phyloP scores from a whole-genome alignment of 2,113 vertebrate species.

The Pollachius pollachius region DNA sequence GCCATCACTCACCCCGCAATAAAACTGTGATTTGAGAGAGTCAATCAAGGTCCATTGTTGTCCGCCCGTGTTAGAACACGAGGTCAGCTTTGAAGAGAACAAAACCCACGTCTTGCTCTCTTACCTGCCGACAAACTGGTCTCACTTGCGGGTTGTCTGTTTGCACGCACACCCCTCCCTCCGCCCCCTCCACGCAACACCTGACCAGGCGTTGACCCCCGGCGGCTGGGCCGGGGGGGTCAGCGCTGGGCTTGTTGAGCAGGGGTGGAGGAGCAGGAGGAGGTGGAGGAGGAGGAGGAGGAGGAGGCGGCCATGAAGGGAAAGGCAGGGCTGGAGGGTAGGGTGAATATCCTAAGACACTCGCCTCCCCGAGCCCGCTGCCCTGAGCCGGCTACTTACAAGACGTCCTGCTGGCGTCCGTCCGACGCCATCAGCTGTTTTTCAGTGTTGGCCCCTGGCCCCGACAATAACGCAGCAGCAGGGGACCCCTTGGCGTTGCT shows the following conservation, averaged over 20 bases:
- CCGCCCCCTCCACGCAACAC: slow-evolving; percentile 43
- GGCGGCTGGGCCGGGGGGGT: slow-evolving; percentile 42
- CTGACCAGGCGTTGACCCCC: slow-evolving; percentile 73
- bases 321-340: slow-evolving; percentile 17
- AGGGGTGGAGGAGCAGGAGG: background rate
- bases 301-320: slow-evolving; percentile 7
- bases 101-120: slow-evolving; percentile 55
- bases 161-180: slow-evolving; percentile 48
- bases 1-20: slow-evolving; percentile 59
- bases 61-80: slow-evolving; percentile 58
- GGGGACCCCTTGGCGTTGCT: slow-evolving; percentile 85
- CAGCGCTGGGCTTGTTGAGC: slow-evolving; percentile 29
- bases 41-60: slow-evolving; percentile 54
- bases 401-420: slow-evolving; percentile 85
- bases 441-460: slow-evolving; percentile 80
- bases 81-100: slow-evolving; percentile 56
- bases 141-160: slow-evolving; percentile 52
- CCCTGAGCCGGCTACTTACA: slow-evolving; percentile 85
- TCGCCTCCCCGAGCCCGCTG: slow-evolving; percentile 25
- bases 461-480: slow-evolving; percentile 86
- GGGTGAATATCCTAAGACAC: slow-evolving; percentile 30
- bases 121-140: slow-evolving; percentile 57
- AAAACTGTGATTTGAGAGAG: slow-evolving; percentile 59
- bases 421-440: slow-evolving; percentile 98
- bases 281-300: slow-evolving; percentile 3